phyloP scores from a whole-genome alignment of 2,113 vertebrate genomes.

The Caracal caracal region DNA sequence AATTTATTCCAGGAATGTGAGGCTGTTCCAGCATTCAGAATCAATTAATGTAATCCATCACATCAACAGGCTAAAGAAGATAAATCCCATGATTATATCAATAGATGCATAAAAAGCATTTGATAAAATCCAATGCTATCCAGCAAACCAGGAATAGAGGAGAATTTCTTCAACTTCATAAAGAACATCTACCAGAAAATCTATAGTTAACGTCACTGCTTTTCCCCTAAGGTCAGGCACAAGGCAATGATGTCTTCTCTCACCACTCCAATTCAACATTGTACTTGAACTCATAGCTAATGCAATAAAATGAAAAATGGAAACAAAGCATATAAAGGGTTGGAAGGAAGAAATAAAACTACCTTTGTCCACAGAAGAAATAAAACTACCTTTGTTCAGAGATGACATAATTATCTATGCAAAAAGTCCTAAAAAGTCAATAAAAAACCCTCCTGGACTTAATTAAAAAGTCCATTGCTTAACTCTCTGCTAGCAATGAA shows the following conservation, averaged over 20 bases:
- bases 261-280: neutral
- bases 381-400: neutral
- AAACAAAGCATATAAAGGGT: neutral
- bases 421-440: neutral
- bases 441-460: neutral
- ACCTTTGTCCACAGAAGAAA: neutral
- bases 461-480: neutral
- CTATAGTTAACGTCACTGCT: neutral
- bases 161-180: neutral
- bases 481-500: neutral
- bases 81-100: neutral
- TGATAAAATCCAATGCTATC: neutral
- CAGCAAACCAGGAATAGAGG: neutral
- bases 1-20: neutral
- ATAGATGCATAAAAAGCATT: neutral
- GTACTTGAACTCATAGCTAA: neutral
- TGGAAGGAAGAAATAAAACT: constrained; percentile 28
- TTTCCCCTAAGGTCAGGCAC: neutral
- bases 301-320: neutral
- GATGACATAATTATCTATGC: neutral
- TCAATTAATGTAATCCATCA: neutral
- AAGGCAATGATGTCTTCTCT: neutral
- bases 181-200: neutral
- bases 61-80: neutral
- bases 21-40: neutral